Conservation (phyloP, 2,113 vertebrate genomes). For the Ondatra zibethicus region DNA sequence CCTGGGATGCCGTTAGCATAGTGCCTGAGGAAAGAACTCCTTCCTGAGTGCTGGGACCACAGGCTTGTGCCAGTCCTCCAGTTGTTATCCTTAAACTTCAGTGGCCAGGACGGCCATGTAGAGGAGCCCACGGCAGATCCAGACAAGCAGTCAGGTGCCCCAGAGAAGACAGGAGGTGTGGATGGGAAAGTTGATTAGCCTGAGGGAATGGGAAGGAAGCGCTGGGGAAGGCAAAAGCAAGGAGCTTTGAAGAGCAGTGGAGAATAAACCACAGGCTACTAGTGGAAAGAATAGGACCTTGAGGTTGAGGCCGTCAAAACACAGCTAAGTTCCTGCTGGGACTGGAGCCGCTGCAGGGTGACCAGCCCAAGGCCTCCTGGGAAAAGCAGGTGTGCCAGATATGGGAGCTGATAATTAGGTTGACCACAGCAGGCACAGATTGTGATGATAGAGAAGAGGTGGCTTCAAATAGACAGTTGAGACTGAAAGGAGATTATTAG, state of each 20-base stretch:
- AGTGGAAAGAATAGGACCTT: slow-evolving; percentile 49
- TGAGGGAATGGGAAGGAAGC: neutral
- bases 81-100: neutral
- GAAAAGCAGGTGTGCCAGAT: slow-evolving; percentile 23
- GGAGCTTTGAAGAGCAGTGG: neutral
- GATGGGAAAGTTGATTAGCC: neutral
- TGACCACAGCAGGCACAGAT: neutral
- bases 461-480: neutral
- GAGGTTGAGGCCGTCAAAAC: slow-evolving; percentile 52
- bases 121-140: neutral
- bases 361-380: slow-evolving; percentile 14
- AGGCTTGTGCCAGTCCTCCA: neutral
- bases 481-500: neutral
- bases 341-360: neutral
- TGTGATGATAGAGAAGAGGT: neutral
- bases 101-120: neutral
- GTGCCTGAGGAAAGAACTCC: neutral
- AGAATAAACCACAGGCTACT: neutral
- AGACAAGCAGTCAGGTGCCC: neutral
- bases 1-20: neutral
- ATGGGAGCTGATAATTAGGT: slow-evolving; percentile 23
- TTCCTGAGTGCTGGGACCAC: neutral
- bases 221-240: neutral
- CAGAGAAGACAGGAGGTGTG: neutral
- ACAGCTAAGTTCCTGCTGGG: slow-evolving; percentile 41